phyloP scores from a whole-genome alignment of 1,140 invertebrate genomes.

The Drosophila micromelanica region DNA sequence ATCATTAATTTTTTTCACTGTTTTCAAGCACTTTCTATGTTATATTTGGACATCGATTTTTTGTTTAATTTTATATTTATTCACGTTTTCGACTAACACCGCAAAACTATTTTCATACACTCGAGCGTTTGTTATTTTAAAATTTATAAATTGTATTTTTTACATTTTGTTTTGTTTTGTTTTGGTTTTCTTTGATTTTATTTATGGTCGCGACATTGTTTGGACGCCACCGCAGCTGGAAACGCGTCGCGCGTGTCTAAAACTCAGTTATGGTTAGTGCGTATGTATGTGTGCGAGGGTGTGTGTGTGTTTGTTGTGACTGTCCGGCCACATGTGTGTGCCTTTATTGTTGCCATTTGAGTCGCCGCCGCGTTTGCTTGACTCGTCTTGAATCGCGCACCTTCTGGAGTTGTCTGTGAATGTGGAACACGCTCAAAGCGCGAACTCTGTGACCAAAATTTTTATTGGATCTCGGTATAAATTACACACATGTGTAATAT shows the following conservation, averaged over 20 bases:
- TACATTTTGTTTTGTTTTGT: not conserved
- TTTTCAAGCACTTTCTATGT: no score
- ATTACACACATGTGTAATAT: constrained; percentile 40
- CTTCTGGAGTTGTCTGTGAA: not conserved
- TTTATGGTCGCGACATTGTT: constrained; percentile 12
- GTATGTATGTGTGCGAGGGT: constrained; percentile 10
- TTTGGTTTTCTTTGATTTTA: constrained; percentile 11
- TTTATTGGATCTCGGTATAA: constrained; percentile 52
- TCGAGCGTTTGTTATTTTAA: not conserved
- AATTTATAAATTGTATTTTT: constrained; percentile 5
- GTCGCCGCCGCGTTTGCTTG: constrained; percentile 5
- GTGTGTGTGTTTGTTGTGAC: constrained; percentile 6
- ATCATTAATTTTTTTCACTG: no score
- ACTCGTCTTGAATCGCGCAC: constrained; percentile 2
- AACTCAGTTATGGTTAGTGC: constrained; percentile 35
- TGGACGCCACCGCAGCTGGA: constrained; percentile 33
- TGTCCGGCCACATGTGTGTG: constrained; percentile 14
- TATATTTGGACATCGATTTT: no score
- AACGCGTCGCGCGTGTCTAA: constrained; percentile 43
- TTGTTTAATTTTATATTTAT: not conserved
- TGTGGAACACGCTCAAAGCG: constrained; percentile 18
- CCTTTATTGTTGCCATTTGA: constrained; percentile 38
- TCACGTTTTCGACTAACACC: not conserved
- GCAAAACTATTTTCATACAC: not conserved
- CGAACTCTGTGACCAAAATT: constrained; percentile 28